These are phyloP conservation scores for Haliaeetus leucogaster DNA, from an alignment of 2,113 vertebrate genomes.

Conservation along the genomic window DNA sequence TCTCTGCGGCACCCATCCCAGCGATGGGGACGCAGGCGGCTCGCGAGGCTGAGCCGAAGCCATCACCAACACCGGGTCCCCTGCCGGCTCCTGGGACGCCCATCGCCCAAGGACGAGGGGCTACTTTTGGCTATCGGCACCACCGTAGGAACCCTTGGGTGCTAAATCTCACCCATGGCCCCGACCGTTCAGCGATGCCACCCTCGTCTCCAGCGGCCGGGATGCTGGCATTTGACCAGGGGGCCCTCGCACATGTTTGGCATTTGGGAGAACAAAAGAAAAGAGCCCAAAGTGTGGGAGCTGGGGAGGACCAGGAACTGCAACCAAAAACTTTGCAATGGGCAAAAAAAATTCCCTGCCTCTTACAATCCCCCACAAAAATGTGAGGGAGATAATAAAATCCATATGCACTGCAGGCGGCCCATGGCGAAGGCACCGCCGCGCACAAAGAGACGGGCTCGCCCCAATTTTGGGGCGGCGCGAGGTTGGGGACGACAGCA, in stretches of 20 bases:
- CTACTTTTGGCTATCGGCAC: background rate
- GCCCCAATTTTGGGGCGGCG: background rate
- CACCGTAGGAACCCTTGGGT: rapidly evolving
- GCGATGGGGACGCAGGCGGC: background rate
- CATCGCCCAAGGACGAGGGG: rapidly evolving
- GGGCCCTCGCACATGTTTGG: background rate
- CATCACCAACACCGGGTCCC: rapidly evolving
- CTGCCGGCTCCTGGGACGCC: rapidly evolving
- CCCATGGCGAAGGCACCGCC: background rate
- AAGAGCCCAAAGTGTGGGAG: constrained; percentile 16
- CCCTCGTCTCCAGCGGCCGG: background rate
- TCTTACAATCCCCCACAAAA: constrained; percentile 60
- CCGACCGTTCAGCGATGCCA: rapidly evolving
- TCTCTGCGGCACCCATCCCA: background rate
- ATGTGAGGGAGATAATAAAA: constrained; percentile 69
- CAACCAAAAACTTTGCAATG: constrained; percentile 63
- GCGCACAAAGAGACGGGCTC: constrained; percentile 10
- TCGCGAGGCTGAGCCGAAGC: background rate
- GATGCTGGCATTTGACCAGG: background rate
- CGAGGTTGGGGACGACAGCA: rapidly evolving
- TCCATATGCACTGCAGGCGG: constrained; percentile 57
- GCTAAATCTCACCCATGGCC: background rate
- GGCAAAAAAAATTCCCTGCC: background rate
- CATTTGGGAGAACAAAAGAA: constrained; percentile 70
- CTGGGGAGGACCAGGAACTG: background rate